A percentile compares a stretch with the other conserved stretches of the same genome.
Evolutionary conservation across 2,888 invertebrate genomes (phyloP).

Genomic region (Metellina segmentata): DNA sequence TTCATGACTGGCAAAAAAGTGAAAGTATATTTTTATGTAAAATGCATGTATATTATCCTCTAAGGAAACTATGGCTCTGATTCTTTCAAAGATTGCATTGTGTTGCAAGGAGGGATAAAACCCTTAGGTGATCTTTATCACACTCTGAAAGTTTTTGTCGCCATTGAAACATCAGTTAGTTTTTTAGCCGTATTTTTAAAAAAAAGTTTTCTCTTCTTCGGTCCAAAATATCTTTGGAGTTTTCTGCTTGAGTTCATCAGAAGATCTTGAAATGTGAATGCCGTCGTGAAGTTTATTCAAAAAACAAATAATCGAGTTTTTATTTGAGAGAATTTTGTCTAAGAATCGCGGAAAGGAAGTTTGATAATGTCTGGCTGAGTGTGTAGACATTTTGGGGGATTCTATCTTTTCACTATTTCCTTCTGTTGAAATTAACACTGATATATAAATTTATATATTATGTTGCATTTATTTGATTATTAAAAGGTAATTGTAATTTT

Average conservation of each 20-base stretch:
- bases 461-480: too few species aligned
- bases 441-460: too few species aligned
- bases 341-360: too few species aligned
- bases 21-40: conserved; percentile 52
- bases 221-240: neutral
- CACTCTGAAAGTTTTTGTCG: conserved; percentile 8
- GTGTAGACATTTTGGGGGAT: too few species aligned
- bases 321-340: too few species aligned
- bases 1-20: conserved; percentile 3
- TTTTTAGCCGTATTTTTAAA: neutral
- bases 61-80: neutral
- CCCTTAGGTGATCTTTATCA: conserved; percentile 41
- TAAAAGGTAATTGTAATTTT: too few species aligned
- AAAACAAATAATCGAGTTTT: too few species aligned
- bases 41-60: conserved; percentile 28
- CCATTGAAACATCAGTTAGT: neutral
- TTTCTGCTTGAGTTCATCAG: neutral
- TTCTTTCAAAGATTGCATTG: neutral
- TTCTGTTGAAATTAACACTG: too few species aligned
- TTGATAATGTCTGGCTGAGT: too few species aligned
- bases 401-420: too few species aligned
- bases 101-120: conserved; percentile 15
- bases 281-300: too few species aligned
- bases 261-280: neutral
- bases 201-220: neutral